These are phyloP conservation scores for Xenops minutus DNA, from an alignment of 2,797 vertebrate genomes.

Conservation along the genomic window DNA sequence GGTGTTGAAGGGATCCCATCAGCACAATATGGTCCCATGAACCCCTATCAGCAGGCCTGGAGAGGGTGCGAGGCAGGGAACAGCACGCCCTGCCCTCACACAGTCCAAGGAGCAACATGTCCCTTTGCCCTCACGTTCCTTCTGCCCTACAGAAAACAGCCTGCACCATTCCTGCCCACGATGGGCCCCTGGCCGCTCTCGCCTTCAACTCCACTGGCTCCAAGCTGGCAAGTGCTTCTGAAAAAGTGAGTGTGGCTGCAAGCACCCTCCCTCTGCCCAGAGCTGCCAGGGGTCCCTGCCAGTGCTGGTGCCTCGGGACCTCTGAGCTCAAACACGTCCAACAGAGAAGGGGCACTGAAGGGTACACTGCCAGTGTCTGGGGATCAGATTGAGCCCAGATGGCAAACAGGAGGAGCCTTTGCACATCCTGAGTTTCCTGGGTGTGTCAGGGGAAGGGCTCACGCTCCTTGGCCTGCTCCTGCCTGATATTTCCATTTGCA, in stretches of 20 bases:
- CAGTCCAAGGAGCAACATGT: neutral
- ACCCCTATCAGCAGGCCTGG: neutral
- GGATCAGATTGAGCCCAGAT: neutral
- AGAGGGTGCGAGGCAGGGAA: neutral
- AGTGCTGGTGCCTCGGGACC: neutral
- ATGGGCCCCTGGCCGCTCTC: conserved; percentile 89
- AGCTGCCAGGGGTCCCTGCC: neutral
- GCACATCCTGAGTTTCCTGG: neutral
- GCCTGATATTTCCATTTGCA: neutral
- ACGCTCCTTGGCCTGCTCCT: neutral
- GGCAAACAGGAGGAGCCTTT: conserved; percentile 23
- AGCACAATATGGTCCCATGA: rapidly evolving
- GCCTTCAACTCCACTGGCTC: conserved; percentile 86
- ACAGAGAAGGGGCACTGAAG: neutral
- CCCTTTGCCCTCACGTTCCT: neutral
- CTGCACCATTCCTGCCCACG: conserved; percentile 88
- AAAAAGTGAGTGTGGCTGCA: conserved; percentile 75
- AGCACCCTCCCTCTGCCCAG: neutral
- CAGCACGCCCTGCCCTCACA: neutral
- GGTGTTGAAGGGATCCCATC: neutral
- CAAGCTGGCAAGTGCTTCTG: conserved; percentile 90
- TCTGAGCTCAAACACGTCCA: neutral
- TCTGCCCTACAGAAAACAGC: conserved; percentile 80
- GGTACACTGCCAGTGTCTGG: rapidly evolving
- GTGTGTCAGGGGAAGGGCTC: neutral